Evolutionary conservation across 2,797 vertebrate species (phyloP).

Genomic region (Cossypha caffra): DNA sequence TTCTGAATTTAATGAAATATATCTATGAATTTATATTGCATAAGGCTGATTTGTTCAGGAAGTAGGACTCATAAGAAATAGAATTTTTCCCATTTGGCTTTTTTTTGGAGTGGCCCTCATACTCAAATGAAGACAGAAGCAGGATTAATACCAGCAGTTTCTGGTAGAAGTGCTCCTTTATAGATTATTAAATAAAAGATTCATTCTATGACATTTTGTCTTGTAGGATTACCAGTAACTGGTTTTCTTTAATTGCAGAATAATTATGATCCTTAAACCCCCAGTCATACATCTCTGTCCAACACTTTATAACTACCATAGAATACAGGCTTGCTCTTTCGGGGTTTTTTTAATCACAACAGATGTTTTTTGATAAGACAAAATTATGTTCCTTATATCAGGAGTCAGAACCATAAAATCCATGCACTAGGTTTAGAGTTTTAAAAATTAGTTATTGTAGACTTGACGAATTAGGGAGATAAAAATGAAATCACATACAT

Average conservation of each 20-base stretch:
- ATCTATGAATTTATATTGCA: not conserved
- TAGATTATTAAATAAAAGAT: not conserved
- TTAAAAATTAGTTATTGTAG: not conserved
- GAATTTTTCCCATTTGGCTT: not conserved
- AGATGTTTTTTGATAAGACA: not conserved
- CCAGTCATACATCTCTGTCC: not conserved
- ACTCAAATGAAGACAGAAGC: not conserved
- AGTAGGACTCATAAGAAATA: not conserved
- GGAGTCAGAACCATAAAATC: not conserved
- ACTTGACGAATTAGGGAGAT: not conserved
- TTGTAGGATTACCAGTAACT: not conserved
- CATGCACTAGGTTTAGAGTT: not conserved
- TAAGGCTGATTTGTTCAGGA: not conserved
- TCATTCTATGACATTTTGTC: not conserved
- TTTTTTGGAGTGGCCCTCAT: not conserved
- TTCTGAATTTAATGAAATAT: not conserved
- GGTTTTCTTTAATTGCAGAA: not conserved
- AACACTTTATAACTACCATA: not conserved
- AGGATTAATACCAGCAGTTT: not conserved
- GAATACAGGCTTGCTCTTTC: not conserved
- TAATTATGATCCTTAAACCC: not conserved
- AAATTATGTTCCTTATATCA: not conserved
- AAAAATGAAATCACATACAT: not conserved
- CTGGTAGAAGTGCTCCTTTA: not conserved
- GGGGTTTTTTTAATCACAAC: not conserved